These are phyloP conservation scores for Phylloscopus trochiloides DNA, from an alignment of 2,113 vertebrate species.

Conservation along the genomic window DNA sequence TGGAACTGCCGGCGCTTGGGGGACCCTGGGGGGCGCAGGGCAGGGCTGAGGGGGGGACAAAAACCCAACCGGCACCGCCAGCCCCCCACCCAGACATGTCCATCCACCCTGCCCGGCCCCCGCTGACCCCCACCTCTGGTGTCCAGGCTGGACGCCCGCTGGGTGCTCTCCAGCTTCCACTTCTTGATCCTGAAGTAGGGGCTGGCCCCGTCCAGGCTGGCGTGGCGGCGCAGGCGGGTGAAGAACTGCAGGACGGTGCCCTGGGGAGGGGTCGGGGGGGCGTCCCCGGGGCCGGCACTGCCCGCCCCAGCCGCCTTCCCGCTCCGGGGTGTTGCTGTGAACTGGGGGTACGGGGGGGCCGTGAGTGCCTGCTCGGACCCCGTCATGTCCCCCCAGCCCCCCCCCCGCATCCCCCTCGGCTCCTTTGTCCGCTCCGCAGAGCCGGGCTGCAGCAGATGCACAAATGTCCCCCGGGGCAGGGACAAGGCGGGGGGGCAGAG, in stretches of 20 bases:
- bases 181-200: constrained; percentile 97
- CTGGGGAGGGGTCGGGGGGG: constrained; percentile 47
- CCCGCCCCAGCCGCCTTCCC: constrained; percentile 37
- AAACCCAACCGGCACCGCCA: fast-evolving
- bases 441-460: background rate
- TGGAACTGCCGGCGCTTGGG: constrained; percentile 94
- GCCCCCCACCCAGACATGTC: fast-evolving
- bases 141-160: constrained; percentile 93
- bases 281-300: background rate
- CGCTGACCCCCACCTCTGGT: constrained; percentile 80
- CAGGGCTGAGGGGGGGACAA: background rate
- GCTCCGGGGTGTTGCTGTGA: constrained; percentile 67
- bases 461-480: background rate
- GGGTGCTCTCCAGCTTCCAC: constrained; percentile 93
- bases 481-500: background rate
- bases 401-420: fast-evolving
- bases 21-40: constrained; percentile 72
- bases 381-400: fast-evolving
- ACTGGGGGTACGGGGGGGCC: constrained; percentile 15
- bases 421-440: background rate
- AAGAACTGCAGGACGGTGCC: constrained; percentile 89
- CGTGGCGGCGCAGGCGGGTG: constrained; percentile 88
- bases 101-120: background rate
- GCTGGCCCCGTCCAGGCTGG: constrained; percentile 92
- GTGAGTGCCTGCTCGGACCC: background rate